Percentiles rank a stretch among this genome's conserved stretches.
These are phyloP conservation scores for Sceloporus tristichus DNA, from an alignment of 2,113 vertebrate species.

Conservation along the genomic window DNA sequence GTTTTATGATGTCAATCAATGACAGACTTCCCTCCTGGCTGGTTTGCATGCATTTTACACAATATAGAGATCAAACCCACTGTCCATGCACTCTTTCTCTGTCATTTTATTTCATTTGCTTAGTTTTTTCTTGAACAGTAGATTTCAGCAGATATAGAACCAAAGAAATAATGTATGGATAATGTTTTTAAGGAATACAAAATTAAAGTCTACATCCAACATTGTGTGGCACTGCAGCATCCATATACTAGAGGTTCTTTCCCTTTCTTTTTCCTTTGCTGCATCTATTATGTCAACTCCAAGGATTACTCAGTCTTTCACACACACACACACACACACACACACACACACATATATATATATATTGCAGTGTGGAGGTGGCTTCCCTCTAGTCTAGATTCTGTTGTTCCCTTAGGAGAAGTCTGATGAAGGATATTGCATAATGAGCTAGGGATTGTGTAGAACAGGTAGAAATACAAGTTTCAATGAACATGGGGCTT, in stretches of 20 bases:
- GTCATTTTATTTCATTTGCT: background rate
- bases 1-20: conserved; percentile 57
- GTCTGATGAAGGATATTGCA: background rate
- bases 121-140: background rate
- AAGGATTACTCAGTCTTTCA: background rate
- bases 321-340: too few species aligned
- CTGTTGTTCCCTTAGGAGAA: background rate
- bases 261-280: background rate
- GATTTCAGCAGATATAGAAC: background rate
- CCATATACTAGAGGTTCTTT: background rate
- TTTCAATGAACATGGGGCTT: background rate
- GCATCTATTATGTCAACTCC: background rate
- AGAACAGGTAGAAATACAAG: background rate
- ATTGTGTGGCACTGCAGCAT: background rate
- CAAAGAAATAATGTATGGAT: background rate
- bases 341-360: too few species aligned
- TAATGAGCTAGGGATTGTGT: too few species aligned
- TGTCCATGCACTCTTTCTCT: background rate
- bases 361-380: background rate
- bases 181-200: background rate
- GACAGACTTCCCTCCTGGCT: conserved; percentile 43
- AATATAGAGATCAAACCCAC: conserved; percentile 25
- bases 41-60: conserved; percentile 26
- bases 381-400: background rate
- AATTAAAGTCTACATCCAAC: background rate